phyloP scores from a whole-genome alignment of 92 coral and sea anemone genomes.

The Epizoanthus stellaris region DNA sequence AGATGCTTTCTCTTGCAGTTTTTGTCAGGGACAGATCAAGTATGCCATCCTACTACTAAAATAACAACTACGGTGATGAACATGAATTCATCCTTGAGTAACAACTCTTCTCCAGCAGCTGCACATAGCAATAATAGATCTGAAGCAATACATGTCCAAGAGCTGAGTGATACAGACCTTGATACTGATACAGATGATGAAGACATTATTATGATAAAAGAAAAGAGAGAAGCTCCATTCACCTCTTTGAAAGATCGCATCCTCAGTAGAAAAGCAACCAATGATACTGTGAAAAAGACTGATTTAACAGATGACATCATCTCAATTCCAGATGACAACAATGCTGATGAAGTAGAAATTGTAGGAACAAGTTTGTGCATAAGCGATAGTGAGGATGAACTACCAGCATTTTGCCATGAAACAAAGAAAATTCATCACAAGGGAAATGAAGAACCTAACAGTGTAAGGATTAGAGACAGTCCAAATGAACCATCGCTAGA shows the following conservation, averaged over 20 bases:
- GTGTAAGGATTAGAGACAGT: background rate
- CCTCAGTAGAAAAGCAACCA: background rate
- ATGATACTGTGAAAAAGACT: background rate
- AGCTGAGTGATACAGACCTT: slow-evolving; percentile 34
- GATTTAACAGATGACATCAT: slow-evolving; percentile 24
- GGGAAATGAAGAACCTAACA: background rate
- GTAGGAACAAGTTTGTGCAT: slow-evolving; percentile 11
- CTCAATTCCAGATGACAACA: background rate
- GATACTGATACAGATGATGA: slow-evolving; percentile 42
- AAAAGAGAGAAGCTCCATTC: slow-evolving; percentile 10
- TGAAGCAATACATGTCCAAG: background rate
- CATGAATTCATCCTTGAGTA: background rate
- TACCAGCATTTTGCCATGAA: background rate
- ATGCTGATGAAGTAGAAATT: background rate
- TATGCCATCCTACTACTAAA: background rate
- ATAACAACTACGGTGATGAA: background rate
- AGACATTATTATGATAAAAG: slow-evolving; percentile 30
- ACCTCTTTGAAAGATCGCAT: slow-evolving; percentile 42
- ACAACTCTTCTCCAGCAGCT: background rate
- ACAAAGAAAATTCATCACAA: background rate
- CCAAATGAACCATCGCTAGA: too few relatives aligned
- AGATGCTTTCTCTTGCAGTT: slow-evolving; percentile 20
- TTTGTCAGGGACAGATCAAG: slow-evolving; percentile 11
- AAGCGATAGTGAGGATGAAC: slow-evolving; percentile 32
- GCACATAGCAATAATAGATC: background rate